Conservation (phyloP, 92 coral and sea anemone genomes). For the Galaxea fascicularis region DNA sequence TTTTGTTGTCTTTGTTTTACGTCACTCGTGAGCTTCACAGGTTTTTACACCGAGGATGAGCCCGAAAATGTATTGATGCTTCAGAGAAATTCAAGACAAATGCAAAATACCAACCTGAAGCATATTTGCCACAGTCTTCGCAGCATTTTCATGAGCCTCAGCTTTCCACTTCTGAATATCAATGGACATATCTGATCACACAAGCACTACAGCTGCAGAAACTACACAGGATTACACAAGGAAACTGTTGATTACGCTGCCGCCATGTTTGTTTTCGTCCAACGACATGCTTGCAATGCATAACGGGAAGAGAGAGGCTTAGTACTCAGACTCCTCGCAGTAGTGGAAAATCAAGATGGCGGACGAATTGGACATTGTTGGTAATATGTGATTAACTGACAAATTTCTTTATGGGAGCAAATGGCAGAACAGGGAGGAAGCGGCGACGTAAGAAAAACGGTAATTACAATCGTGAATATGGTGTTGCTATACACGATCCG, state of each 20-base stretch:
- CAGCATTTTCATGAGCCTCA: conserved; percentile 95
- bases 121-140: conserved; percentile 91
- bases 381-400: too few relatives aligned
- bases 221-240: neutral
- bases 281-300: conserved; percentile 9
- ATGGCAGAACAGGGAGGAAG: conserved; percentile 69
- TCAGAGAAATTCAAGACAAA: too few relatives aligned
- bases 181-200: conserved; percentile 62
- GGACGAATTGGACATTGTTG: neutral
- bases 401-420: conserved; percentile 17
- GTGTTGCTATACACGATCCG: conserved; percentile 40
- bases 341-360: conserved; percentile 44
- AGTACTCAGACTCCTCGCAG: conserved; percentile 1
- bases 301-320: neutral
- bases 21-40: too few relatives aligned
- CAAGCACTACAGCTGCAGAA: neutral
- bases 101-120: conserved; percentile 72
- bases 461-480: neutral
- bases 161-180: conserved; percentile 92
- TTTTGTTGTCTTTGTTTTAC: too few relatives aligned
- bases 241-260: conserved; percentile 21
- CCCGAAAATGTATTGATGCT: too few relatives aligned
- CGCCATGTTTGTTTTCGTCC: conserved; percentile 64
- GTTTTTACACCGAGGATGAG: too few relatives aligned
- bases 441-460: conserved; percentile 42